Evolutionary conservation across 2,888 invertebrate species (phyloP).

Genomic region (Thysanoteuthis rhombus): DNA sequence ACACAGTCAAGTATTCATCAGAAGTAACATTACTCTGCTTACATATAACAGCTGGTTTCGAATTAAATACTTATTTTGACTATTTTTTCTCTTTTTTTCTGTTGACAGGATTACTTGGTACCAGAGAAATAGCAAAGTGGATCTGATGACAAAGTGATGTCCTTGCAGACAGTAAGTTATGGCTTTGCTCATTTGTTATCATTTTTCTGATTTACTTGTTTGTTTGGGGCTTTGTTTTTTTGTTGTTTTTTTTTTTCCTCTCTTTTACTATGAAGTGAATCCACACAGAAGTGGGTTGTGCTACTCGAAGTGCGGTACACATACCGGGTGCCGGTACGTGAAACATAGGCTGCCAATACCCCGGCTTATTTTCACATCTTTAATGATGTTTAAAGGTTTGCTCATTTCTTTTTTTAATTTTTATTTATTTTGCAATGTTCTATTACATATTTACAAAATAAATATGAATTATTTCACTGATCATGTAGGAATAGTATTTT

Average conservation of each 20-base stretch:
- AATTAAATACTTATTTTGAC: not conserved
- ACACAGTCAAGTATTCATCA: not conserved
- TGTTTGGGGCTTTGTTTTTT: not conserved
- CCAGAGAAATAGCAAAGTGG: not conserved
- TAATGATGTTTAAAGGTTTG: too few species aligned
- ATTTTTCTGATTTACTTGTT: too few species aligned
- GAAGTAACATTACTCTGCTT: not conserved
- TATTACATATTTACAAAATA: too few species aligned
- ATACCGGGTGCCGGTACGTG: too few species aligned
- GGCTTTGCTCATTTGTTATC: too few species aligned
- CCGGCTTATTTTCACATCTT: too few species aligned
- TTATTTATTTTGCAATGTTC: too few species aligned
- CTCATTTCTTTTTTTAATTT: too few species aligned
- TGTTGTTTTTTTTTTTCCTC: not conserved
- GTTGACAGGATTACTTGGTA: conserved; percentile 12
- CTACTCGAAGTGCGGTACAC: too few species aligned
- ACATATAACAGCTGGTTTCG: not conserved
- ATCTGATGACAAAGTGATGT: not conserved
- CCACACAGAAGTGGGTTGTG: not conserved
- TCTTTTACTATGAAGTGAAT: not conserved
- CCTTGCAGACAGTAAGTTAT: not conserved
- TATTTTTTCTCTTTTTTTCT: not conserved
- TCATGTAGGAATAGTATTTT: too few species aligned
- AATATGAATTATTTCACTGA: too few species aligned
- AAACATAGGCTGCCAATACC: too few species aligned